These are phyloP conservation scores for Zaprionus tsacasi DNA, from an alignment of 1,140 invertebrate genomes.

Conservation along the genomic window DNA sequence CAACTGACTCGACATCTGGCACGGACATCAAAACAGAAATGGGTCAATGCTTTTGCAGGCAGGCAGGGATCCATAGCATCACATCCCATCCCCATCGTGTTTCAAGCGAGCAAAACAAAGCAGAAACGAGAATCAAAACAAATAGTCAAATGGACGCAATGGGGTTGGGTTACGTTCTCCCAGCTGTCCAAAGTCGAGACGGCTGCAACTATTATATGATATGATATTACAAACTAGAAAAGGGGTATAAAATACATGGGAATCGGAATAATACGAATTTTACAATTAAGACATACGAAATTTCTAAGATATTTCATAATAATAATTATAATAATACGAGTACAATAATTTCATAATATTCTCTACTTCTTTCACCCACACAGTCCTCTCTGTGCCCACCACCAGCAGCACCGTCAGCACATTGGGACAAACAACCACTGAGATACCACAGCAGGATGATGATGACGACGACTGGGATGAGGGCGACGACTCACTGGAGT, in stretches of 20 bases:
- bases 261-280: neutral
- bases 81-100: neutral
- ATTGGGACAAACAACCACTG: conserved; percentile 59
- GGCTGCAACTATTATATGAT: neutral
- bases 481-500: conserved; percentile 85
- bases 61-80: conserved; percentile 23
- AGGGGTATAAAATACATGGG: neutral
- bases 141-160: conserved; percentile 27
- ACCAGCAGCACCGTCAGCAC: conserved; percentile 33
- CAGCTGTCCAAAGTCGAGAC: conserved; percentile 14
- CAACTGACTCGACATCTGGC: conserved; percentile 40
- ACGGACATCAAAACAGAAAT: conserved; percentile 52
- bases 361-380: conserved; percentile 8
- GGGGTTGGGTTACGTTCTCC: conserved; percentile 6
- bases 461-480: conserved; percentile 88
- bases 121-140: conserved; percentile 70
- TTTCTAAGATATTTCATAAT: neutral
- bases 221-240: neutral
- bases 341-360: neutral
- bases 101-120: conserved; percentile 39
- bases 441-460: conserved; percentile 85
- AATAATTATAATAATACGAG: neutral
- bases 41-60: conserved; percentile 75
- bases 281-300: neutral
- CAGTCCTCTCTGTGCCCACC: conserved; percentile 76